Evolutionary conservation across 2,888 invertebrate genomes (phyloP).

Genomic region (Apamea monoglypha): DNA sequence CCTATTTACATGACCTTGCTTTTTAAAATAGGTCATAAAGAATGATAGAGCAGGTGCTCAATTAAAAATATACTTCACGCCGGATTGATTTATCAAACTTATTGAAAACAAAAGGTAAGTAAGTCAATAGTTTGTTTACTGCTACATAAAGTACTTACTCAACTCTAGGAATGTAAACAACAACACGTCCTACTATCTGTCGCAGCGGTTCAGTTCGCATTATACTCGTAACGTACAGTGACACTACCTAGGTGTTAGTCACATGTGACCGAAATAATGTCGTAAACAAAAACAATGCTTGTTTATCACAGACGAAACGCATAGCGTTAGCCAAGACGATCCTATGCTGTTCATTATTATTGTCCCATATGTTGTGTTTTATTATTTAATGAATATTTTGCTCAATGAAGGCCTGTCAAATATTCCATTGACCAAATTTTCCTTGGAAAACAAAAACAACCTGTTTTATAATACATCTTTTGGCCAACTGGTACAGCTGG

Average conservation of each 20-base stretch:
- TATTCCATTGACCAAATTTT: constrained; percentile 21
- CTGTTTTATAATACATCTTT: constrained; percentile 10
- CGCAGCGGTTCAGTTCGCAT: constrained; percentile 42
- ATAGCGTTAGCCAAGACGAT: constrained; percentile 56
- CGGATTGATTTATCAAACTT: not conserved
- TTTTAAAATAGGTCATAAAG: constrained; percentile 25
- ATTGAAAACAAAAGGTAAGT: constrained; percentile 16
- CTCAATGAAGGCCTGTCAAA: not conserved
- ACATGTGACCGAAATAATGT: constrained; percentile 45
- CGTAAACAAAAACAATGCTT: constrained; percentile 68
- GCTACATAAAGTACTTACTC: constrained; percentile 20
- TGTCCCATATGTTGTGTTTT: constrained; percentile 12
- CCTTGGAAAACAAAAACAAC: constrained; percentile 2
- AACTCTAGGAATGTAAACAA: constrained; percentile 53
- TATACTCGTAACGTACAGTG: constrained; percentile 20
- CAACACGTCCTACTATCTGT: constrained; percentile 33
- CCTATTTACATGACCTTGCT: constrained; percentile 33
- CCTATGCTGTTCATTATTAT: constrained; percentile 27
- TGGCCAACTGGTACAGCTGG: constrained; percentile 20
- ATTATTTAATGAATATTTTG: constrained; percentile 22
- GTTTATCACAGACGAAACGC: constrained; percentile 55
- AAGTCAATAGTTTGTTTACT: constrained; percentile 35
- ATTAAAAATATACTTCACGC: constrained; percentile 4
- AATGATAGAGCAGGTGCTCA: not conserved
- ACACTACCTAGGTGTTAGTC: constrained; percentile 40